Conservation (phyloP, 1,140 invertebrate species). For the Ceratitis capitata region DNA sequence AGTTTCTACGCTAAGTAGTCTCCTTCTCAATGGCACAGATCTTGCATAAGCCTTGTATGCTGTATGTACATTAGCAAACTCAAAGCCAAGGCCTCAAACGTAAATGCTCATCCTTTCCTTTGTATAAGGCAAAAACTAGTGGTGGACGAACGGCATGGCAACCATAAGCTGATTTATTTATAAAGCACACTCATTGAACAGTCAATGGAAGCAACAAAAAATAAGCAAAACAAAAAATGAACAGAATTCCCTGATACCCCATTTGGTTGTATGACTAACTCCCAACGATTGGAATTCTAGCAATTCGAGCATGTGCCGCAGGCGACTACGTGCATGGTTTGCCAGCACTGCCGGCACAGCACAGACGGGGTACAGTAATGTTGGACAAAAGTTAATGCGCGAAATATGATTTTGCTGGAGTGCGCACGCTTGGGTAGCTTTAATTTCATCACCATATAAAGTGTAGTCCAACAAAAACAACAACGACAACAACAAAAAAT, state of each 20-base stretch:
- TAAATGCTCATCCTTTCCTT: not conserved
- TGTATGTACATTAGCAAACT: no score
- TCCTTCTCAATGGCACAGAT: not conserved
- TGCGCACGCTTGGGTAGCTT: slow-evolving; percentile 2
- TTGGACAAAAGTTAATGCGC: not conserved
- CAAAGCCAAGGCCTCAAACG: not conserved
- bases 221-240: not conserved
- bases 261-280: slow-evolving; percentile 13
- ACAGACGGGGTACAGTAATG: not conserved
- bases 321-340: not conserved
- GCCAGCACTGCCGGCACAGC: not conserved
- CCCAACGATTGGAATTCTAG: slow-evolving; percentile 18
- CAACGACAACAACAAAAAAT: no score
- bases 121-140: not conserved
- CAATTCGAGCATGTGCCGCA: slow-evolving; percentile 27
- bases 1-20: no score
- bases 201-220: not conserved
- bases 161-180: slow-evolving; percentile 1
- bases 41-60: no score
- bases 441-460: not conserved
- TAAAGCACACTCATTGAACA: not conserved
- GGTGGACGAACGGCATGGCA: not conserved
- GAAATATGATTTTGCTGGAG: slow-evolving; percentile 20
- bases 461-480: not conserved
- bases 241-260: not conserved